Evolutionary conservation across 2,888 invertebrate genomes (phyloP).

Genomic region (Megastigmus dorsalis): DNA sequence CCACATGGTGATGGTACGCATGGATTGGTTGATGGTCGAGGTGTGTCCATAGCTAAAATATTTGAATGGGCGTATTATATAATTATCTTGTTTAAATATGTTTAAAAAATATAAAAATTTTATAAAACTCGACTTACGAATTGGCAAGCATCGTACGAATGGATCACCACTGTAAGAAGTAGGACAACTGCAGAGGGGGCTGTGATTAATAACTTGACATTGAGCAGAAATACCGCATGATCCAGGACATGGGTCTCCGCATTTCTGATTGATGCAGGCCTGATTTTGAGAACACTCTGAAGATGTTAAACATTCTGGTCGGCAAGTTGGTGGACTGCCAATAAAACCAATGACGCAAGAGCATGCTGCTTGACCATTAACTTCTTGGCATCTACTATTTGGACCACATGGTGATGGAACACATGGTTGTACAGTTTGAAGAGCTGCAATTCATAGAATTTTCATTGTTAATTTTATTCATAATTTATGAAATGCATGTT

Average conservation of each 20-base stretch:
- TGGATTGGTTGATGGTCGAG: constrained; percentile 78
- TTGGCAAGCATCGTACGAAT: constrained; percentile 73
- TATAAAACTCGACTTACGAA: constrained; percentile 70
- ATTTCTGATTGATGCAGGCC: constrained; percentile 78
- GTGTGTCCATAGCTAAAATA: constrained; percentile 8
- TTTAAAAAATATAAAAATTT: constrained; percentile 66
- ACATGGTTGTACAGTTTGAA: constrained; percentile 66
- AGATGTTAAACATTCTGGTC: constrained; percentile 77
- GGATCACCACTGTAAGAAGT: constrained; percentile 75
- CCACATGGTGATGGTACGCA: constrained; percentile 79
- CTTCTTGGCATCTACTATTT: constrained; percentile 74
- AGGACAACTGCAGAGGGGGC: constrained; percentile 80
- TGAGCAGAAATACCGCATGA: constrained; percentile 76
- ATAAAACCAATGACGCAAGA: constrained; percentile 79
- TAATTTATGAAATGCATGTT: constrained; percentile 66
- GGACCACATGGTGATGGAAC: constrained; percentile 74
- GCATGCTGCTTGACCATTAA: constrained; percentile 76
- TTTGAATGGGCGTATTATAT: background rate
- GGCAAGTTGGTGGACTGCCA: constrained; percentile 82
- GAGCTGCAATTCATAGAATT: constrained; percentile 19
- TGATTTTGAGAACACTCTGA: constrained; percentile 76
- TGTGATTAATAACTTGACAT: constrained; percentile 78
- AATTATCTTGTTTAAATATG: constrained; percentile 61
- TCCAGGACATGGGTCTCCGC: constrained; percentile 77
- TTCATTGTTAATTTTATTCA: constrained; percentile 30